Conservation (phyloP, 2,113 vertebrate genomes). For the Trochalopteron elliotii region DNA sequence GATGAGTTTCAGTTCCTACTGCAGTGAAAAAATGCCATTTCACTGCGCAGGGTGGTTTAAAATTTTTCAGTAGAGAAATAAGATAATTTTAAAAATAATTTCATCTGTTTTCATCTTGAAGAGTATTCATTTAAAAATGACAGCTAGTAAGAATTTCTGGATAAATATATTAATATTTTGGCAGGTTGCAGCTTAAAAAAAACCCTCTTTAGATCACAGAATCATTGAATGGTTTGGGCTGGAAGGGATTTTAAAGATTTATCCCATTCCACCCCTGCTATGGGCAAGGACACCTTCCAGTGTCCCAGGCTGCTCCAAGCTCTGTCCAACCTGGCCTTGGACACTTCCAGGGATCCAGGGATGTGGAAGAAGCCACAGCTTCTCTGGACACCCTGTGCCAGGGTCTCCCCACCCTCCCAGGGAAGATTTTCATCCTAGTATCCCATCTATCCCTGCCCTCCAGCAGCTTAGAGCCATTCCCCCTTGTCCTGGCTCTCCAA, state of each 20-base stretch:
- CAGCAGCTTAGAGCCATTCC: fast-evolving
- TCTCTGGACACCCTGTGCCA: not conserved
- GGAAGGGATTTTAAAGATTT: not conserved
- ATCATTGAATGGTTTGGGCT: not conserved
- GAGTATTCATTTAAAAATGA: not conserved
- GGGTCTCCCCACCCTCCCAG: fast-evolving
- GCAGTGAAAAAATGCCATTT: not conserved
- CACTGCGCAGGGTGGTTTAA: not conserved
- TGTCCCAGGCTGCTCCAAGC: not conserved
- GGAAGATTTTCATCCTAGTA: fast-evolving
- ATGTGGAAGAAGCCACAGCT: not conserved
- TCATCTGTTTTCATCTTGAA: not conserved
- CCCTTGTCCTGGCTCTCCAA: fast-evolving
- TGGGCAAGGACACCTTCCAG: not conserved
- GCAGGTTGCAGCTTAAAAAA: not conserved
- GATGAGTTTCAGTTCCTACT: not conserved
- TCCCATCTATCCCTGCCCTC: fast-evolving
- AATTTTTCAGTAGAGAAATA: not conserved
- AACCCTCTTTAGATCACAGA: not conserved
- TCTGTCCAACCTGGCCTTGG: not conserved
- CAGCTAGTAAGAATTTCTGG: not conserved
- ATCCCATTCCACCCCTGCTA: fast-evolving
- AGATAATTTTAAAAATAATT: not conserved
- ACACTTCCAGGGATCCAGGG: not conserved
- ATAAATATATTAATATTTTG: not conserved